Evolutionary conservation across 2,888 invertebrate species (phyloP).

Genomic region (Ariolimax columbianus): DNA sequence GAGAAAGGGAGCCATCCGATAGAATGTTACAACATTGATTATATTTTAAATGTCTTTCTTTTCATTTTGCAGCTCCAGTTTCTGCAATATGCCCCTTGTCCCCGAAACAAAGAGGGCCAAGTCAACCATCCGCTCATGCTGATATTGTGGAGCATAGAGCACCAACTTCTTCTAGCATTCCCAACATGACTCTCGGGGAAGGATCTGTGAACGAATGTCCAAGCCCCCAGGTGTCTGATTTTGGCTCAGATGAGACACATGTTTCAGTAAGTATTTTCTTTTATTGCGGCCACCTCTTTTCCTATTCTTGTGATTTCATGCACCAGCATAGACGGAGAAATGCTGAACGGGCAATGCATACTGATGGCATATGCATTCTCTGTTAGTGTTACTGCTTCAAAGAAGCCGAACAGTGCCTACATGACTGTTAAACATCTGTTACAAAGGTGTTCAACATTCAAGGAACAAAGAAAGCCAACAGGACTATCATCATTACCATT

Average conservation of each 20-base stretch:
- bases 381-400: too few species aligned
- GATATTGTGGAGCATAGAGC: not conserved
- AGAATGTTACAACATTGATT: too few species aligned
- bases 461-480: too few species aligned
- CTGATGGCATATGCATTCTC: too few species aligned
- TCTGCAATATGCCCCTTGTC: not conserved
- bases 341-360: too few species aligned
- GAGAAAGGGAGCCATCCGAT: too few species aligned
- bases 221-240: slow-evolving; percentile 18
- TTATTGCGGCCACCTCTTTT: not conserved
- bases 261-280: slow-evolving; percentile 22
- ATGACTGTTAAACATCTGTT: too few species aligned
- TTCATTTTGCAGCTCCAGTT: not conserved
- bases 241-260: slow-evolving; percentile 23
- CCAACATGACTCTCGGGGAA: not conserved
- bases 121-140: not conserved
- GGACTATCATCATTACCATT: too few species aligned
- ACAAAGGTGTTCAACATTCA: too few species aligned
- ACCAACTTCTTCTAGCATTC: not conserved
- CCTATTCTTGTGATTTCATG: too few species aligned
- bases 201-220: slow-evolving; percentile 15
- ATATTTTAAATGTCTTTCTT: slow-evolving; percentile 2
- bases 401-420: too few species aligned
- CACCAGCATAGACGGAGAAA: too few species aligned
- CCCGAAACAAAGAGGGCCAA: not conserved